A percentile compares a stretch with the other conserved stretches of the same genome.
These are phyloP conservation scores for Lonchura striata DNA, from an alignment of 2,113 vertebrate species.

Conservation along the genomic window DNA sequence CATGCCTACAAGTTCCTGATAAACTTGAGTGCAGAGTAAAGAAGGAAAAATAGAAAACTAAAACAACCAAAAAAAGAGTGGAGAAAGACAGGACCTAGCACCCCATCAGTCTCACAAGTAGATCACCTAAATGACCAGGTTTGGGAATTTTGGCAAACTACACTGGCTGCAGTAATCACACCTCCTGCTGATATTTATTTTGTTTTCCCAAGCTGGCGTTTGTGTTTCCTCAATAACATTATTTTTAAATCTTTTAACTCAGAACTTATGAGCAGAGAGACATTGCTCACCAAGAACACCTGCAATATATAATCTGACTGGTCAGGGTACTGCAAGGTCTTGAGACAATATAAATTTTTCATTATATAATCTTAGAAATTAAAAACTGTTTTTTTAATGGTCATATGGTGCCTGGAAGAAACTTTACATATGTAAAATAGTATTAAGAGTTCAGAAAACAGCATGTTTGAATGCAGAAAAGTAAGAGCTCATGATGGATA, in stretches of 20 bases:
- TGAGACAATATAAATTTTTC: constrained; percentile 19
- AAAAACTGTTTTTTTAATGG: neutral
- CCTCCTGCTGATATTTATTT: neutral
- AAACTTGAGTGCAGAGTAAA: neutral
- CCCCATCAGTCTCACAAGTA: neutral
- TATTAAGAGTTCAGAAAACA: neutral
- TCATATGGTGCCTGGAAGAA: neutral
- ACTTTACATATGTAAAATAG: neutral
- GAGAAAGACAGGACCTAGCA: neutral
- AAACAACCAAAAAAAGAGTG: neutral
- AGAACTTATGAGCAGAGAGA: neutral
- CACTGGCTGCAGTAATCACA: neutral
- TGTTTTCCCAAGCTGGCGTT: neutral
- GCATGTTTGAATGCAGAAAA: neutral
- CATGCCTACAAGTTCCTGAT: neutral
- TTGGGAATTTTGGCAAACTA: neutral
- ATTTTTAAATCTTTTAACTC: neutral
- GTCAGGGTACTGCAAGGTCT: neutral
- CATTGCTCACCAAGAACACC: neutral
- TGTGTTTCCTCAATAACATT: neutral
- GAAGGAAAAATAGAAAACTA: neutral
- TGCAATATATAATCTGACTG: neutral
- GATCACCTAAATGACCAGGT: neutral
- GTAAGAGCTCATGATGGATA: neutral
- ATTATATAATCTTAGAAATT: neutral